Evolutionary conservation across 2,113 vertebrate genomes (phyloP).

Genomic region (Camelus bactrianus): DNA sequence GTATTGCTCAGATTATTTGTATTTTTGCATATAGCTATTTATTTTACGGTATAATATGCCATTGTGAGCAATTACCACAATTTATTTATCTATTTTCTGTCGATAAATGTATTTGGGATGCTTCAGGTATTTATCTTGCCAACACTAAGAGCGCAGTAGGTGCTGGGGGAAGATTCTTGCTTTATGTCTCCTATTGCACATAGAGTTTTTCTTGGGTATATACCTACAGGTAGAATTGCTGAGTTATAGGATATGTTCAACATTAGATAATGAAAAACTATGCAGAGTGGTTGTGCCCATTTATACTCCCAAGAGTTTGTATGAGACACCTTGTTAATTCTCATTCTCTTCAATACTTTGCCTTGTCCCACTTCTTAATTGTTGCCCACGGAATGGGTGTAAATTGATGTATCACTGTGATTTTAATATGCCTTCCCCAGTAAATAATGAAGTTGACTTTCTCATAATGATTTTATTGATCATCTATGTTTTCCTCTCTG

Average conservation of each 20-base stretch:
- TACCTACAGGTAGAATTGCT: neutral
- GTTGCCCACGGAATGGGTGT: neutral
- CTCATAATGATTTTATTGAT: slow-evolving; percentile 44
- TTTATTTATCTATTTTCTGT: slow-evolving; percentile 22
- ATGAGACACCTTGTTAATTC: neutral
- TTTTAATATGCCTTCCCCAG: slow-evolving; percentile 18
- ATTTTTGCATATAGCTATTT: neutral
- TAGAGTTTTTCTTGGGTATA: neutral
- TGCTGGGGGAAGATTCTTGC: neutral
- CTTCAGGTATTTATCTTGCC: neutral
- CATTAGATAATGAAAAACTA: slow-evolving; percentile 16
- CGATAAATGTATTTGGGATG: neutral
- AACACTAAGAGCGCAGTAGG: neutral
- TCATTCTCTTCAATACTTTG: neutral
- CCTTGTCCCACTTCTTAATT: neutral
- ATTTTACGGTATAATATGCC: neutral
- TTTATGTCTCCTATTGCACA: neutral
- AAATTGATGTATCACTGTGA: neutral
- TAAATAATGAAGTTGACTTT: neutral
- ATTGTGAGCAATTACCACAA: neutral
- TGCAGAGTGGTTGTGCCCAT: neutral
- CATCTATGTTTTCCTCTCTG: neutral
- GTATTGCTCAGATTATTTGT: neutral
- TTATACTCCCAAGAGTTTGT: neutral
- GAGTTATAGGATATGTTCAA: neutral